Evolutionary conservation across 1,140 invertebrate genomes (phyloP).

Genomic region (Drosophila mojavensis): DNA sequence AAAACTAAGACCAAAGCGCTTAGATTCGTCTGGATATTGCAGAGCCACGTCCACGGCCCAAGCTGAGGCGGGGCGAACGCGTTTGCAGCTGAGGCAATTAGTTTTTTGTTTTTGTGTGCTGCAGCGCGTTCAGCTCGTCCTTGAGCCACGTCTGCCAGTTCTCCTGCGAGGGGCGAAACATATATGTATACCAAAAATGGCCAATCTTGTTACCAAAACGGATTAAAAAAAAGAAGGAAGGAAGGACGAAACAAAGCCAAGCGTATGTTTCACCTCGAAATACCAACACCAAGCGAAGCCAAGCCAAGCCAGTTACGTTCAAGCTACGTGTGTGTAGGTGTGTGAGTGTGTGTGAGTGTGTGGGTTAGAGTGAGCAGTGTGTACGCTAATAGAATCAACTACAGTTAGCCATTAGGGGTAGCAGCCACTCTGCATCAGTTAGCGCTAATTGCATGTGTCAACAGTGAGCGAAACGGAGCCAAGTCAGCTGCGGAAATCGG

Average conservation of each 20-base stretch:
- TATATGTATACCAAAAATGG: constrained; percentile 45
- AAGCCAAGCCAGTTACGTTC: constrained; percentile 42
- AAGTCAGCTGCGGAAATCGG: constrained; percentile 67
- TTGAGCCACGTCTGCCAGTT: constrained; percentile 79
- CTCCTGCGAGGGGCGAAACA: constrained; percentile 68
- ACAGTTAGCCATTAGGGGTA: constrained; percentile 58
- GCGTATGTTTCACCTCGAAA: constrained; percentile 13
- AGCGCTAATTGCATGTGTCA: constrained; percentile 81
- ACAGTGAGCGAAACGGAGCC: constrained; percentile 65
- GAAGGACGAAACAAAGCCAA: constrained; percentile 20
- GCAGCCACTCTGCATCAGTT: constrained; percentile 74
- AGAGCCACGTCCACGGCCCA: constrained; percentile 24
- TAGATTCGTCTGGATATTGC: constrained; percentile 56
- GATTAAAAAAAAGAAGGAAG: not conserved
- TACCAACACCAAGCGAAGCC: constrained; percentile 58
- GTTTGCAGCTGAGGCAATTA: constrained; percentile 60
- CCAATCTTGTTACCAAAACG: constrained; percentile 25
- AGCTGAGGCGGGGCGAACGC: constrained; percentile 21
- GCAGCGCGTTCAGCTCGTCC: constrained; percentile 76
- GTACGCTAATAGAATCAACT: constrained; percentile 76
- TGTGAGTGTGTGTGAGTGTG: constrained; percentile 13
- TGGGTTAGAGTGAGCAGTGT: constrained; percentile 32
- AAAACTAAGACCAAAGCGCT: constrained; percentile 71
- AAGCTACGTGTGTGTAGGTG: constrained; percentile 39
- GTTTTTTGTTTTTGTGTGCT: constrained; percentile 72